A percentile compares a stretch with the other conserved stretches of the same genome.
These are phyloP conservation scores for Luffia ferchaultella DNA, from an alignment of 2,888 invertebrate species.

Conservation along the genomic window DNA sequence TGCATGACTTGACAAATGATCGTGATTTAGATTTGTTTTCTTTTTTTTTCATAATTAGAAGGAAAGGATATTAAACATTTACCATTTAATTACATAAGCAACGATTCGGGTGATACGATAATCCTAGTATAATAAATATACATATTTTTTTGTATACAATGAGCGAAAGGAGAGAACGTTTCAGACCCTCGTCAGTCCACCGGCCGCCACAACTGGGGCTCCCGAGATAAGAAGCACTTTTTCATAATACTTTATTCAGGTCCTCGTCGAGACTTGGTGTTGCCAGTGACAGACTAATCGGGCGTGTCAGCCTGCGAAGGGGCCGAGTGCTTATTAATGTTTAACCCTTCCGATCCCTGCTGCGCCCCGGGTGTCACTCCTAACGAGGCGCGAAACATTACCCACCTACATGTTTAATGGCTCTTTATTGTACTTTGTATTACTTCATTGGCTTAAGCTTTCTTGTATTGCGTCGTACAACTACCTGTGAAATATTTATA, in stretches of 20 bases:
- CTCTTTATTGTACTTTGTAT: neutral
- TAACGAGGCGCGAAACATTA: neutral
- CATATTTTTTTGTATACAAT: too few species aligned
- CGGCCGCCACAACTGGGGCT: constrained; percentile 25
- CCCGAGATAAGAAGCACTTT: constrained; percentile 57
- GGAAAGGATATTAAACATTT: neutral
- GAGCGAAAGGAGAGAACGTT: constrained; percentile 23
- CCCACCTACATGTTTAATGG: neutral
- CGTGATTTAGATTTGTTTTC: too few species aligned
- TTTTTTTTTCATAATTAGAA: too few species aligned
- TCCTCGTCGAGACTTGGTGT: constrained; percentile 41
- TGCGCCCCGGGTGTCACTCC: neutral
- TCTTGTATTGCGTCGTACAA: too few species aligned
- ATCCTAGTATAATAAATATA: neutral
- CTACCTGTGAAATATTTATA: too few species aligned
- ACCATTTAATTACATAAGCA: neutral
- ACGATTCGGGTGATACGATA: neutral
- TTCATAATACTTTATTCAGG: constrained; percentile 64
- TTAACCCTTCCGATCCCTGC: constrained; percentile 43
- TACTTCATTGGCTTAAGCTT: neutral
- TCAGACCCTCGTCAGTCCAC: constrained; percentile 51
- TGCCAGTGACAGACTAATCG: constrained; percentile 58
- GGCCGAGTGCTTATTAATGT: constrained; percentile 56
- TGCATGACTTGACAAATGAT: too few species aligned
- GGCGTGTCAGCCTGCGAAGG: constrained; percentile 48